Percentiles rank a stretch among this genome's conserved stretches.
Evolutionary conservation across 2,113 vertebrate genomes (phyloP).

Genomic region (Antechinus stuartii): DNA sequence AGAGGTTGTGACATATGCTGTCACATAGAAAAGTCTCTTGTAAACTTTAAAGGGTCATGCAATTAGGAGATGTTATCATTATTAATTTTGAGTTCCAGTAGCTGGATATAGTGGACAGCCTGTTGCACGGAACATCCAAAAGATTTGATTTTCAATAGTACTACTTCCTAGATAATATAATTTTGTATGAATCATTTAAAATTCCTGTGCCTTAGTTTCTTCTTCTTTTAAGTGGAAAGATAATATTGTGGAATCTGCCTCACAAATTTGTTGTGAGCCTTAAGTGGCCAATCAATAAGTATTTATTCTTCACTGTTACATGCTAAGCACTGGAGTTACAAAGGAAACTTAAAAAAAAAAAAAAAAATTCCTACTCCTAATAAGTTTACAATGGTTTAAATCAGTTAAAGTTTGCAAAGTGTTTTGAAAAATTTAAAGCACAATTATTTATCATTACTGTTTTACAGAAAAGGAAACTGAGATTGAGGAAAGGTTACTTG

Average conservation of each 20-base stretch:
- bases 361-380: background rate
- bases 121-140: background rate
- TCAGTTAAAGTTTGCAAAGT: background rate
- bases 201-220: background rate
- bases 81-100: background rate
- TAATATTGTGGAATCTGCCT: background rate
- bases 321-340: background rate
- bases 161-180: background rate
- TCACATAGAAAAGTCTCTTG: background rate
- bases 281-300: background rate
- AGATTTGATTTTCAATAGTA: background rate
- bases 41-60: background rate
- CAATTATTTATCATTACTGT: background rate
- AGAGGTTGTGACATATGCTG: background rate
- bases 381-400: background rate
- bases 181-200: background rate
- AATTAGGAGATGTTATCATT: conserved; percentile 1
- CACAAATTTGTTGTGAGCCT: background rate
- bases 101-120: background rate
- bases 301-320: background rate
- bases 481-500: background rate
- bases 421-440: background rate
- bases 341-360: background rate
- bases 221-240: background rate
- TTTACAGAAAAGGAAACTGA: background rate